A percentile compares a stretch with the other conserved stretches of the same genome.
These are phyloP conservation scores for Spinus olivaceus DNA, from an alignment of 2,797 vertebrate genomes.

Conservation along the genomic window DNA sequence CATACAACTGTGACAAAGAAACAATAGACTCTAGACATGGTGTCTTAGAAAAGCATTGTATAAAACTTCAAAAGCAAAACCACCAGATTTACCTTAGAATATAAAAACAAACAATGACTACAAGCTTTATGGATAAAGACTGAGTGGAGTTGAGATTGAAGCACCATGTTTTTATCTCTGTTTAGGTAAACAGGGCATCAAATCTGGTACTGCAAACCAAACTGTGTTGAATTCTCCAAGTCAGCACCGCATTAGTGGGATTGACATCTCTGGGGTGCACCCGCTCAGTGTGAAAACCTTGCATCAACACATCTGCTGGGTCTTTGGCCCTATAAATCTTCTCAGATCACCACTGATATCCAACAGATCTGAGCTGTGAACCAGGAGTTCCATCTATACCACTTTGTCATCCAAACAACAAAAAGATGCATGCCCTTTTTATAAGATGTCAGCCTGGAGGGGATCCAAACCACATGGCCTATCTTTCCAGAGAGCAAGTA, in stretches of 20 bases:
- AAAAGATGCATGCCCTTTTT: neutral
- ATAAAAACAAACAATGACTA: neutral
- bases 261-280: neutral
- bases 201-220: neutral
- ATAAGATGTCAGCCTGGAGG: neutral
- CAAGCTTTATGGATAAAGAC: neutral
- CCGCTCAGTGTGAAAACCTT: neutral
- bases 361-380: neutral
- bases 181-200: neutral
- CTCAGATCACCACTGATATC: neutral
- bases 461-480: neutral
- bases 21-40: neutral
- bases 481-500: accelerated
- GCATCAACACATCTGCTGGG: neutral
- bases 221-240: neutral
- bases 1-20: neutral
- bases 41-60: neutral
- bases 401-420: neutral
- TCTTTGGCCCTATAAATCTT: neutral
- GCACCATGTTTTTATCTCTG: neutral
- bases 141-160: neutral
- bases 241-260: neutral
- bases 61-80: neutral
- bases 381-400: neutral
- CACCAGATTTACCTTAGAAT: neutral